These are phyloP conservation scores for Porphyrio hochstetteri DNA, from an alignment of 2,113 vertebrate species.

Conservation along the genomic window DNA sequence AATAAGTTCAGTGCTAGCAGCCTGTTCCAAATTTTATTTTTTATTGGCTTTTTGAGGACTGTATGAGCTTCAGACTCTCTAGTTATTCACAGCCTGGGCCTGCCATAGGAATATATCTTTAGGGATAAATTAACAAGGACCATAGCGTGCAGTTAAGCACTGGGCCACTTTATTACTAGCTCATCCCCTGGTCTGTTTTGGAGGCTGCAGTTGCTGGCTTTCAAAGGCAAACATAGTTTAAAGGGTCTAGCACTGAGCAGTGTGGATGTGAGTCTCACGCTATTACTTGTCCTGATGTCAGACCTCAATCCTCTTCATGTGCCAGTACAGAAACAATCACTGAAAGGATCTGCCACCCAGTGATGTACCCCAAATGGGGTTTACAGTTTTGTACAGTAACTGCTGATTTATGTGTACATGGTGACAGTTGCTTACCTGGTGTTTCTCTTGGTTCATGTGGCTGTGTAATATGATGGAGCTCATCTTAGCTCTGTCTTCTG, in stretches of 20 bases:
- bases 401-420: neutral
- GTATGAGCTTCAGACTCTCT: neutral
- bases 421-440: neutral
- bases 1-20: neutral
- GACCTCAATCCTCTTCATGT: neutral
- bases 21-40: neutral
- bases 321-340: accelerated
- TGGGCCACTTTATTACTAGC: neutral
- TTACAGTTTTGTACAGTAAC: neutral
- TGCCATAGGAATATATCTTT: neutral
- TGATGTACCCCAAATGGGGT: neutral
- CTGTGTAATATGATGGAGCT: neutral
- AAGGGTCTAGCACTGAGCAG: neutral
- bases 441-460: neutral
- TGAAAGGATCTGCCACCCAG: neutral
- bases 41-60: neutral
- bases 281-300: neutral
- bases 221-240: neutral
- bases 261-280: neutral
- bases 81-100: neutral
- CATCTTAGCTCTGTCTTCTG: neutral
- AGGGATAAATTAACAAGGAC: neutral
- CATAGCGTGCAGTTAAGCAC: neutral
- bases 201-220: neutral
- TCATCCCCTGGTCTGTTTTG: neutral